Base-by-base conservation (phyloP, 2,113 vertebrate genomes). In the Hippolais icterina region DNA sequence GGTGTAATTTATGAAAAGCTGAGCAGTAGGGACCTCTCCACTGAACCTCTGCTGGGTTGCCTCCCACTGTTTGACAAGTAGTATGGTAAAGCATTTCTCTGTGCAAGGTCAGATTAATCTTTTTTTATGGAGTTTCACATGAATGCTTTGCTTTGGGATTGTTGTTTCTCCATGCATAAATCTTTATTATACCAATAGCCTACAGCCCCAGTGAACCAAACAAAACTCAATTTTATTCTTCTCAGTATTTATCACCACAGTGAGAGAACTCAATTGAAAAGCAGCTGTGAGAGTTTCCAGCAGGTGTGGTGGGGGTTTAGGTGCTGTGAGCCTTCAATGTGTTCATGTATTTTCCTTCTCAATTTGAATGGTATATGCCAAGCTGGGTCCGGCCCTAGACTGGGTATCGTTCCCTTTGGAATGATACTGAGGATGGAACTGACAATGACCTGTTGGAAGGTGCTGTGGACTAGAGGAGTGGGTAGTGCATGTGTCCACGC, bases 161-260 rank as follows among this genome's bases (percentile, higher is more conserved):
- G 75, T 94, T 89, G 70, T 91, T 94, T 96, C 81, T 93, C 75
- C 64, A 52, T 86, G 86, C 93, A 94, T 97, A 93, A 95, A 96
- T 97, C 94, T 95, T 95, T 89, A 92, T 95, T 97, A 78, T 72
- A 78, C 72, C 87, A 86, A 57, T 84, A 94, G 81, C 68, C 68
- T 94, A 85, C 90, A 95, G 81, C 82, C 86, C 46, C 49, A 80
- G 53, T 70, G 86, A 95, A 93, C 64, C 68, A 95, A 86, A 96
- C 57, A 93, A 86, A 95, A 49, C 68, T 88, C 39, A 29, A 66
- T 96, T 97, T 92, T 90, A 76, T 95, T 94, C 41, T 75, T 71
- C 60, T 75, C 65, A 56, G 13, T 78, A 69, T 93, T 97, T 95
- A 91, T 93, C 56, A 72, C 65, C 75, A 59, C 41, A 46, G 57